phyloP scores from a whole-genome alignment of 1,140 invertebrate species.

The Drosophila ambigua region DNA sequence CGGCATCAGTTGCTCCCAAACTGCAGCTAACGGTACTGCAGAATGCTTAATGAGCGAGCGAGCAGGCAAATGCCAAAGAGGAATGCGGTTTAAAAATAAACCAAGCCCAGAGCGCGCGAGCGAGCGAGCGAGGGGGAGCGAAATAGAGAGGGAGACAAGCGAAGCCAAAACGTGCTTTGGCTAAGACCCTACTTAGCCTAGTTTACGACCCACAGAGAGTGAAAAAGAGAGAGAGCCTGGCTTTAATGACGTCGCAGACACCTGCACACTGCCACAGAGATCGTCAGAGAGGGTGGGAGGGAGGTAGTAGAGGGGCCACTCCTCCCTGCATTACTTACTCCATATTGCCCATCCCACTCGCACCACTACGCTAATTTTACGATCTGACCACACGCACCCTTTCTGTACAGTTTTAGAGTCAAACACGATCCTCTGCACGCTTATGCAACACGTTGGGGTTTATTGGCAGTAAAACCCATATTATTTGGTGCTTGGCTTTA shows the following conservation, averaged over 20 bases:
- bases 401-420: constrained; percentile 18
- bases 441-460: constrained; percentile 44
- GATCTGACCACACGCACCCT: constrained; percentile 40
- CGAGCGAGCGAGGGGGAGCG: background rate
- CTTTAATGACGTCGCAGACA: constrained; percentile 56
- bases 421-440: background rate
- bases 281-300: background rate
- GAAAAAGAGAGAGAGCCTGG: constrained; percentile 37
- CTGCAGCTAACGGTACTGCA: constrained; percentile 61
- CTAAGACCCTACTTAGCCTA: constrained; percentile 79
- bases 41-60: constrained; percentile 36
- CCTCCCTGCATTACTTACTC: constrained; percentile 1
- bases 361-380: constrained; percentile 63
- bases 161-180: constrained; percentile 75
- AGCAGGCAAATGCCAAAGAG: constrained; percentile 49
- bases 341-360: background rate
- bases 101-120: constrained; percentile 56
- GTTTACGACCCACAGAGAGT: constrained; percentile 55
- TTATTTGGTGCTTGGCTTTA: no score
- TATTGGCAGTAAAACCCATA: constrained; percentile 21
- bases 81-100: constrained; percentile 81
- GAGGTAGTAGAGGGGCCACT: background rate
- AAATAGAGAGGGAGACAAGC: constrained; percentile 3
- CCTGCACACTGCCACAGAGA: constrained; percentile 31
- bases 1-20: constrained; percentile 48